Evolutionary conservation across 2,113 vertebrate genomes (phyloP).

Genomic region (Serilophus lunatus): DNA sequence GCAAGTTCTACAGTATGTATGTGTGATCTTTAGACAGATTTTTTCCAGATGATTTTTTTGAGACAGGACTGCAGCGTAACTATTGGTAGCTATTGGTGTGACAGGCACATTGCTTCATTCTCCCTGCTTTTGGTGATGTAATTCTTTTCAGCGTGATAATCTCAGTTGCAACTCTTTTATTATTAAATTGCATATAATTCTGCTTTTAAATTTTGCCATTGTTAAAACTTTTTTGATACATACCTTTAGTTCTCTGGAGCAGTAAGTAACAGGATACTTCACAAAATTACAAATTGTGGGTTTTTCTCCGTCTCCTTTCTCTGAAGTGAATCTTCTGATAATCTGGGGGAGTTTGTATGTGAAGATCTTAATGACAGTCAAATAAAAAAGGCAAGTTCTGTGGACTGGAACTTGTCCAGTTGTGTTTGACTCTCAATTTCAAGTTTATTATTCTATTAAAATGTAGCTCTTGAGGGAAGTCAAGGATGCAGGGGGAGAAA

Average conservation of each 20-base stretch:
- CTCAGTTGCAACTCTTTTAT: neutral
- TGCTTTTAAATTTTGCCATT: neutral
- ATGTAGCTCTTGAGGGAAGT: neutral
- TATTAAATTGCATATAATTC: neutral
- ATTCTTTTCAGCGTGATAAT: neutral
- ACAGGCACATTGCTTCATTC: neutral
- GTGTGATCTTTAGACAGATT: neutral
- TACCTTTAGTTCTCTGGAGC: neutral
- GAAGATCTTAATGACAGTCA: neutral
- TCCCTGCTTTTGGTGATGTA: neutral
- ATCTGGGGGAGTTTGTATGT: neutral
- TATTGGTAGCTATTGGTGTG: neutral
- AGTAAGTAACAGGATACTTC: neutral
- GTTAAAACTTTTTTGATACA: neutral
- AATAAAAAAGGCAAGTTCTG: neutral
- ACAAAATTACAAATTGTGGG: neutral
- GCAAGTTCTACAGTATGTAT: neutral
- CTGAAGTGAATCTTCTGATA: neutral
- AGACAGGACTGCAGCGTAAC: neutral
- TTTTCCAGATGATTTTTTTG: neutral
- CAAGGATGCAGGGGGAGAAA: neutral
- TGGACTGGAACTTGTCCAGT: neutral
- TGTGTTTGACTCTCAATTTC: neutral
- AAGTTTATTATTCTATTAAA: neutral
- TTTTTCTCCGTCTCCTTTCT: neutral